Percentiles rank a stretch among this genome's conserved stretches.
These are phyloP conservation scores for Arremon aurantiirostris DNA, from an alignment of 2,797 vertebrate genomes.

Conservation along the genomic window DNA sequence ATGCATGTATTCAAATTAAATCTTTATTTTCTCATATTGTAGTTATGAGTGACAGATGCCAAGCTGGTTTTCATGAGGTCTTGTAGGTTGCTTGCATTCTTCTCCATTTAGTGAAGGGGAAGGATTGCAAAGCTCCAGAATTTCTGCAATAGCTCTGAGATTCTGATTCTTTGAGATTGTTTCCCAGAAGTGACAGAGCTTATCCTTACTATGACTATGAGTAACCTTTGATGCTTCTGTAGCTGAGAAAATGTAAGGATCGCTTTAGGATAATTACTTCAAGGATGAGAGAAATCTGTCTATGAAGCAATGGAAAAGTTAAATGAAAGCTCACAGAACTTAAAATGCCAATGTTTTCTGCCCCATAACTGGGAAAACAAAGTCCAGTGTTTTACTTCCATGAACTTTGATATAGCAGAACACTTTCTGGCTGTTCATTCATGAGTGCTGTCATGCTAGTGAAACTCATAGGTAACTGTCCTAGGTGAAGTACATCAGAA, in stretches of 20 bases:
- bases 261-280: not conserved
- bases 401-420: not conserved
- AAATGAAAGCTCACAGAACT: not conserved
- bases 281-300: not conserved
- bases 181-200: not conserved
- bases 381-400: not conserved
- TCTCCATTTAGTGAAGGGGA: not conserved
- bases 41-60: not conserved
- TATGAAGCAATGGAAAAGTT: not conserved
- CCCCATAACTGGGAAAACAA: not conserved
- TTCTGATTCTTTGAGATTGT: not conserved
- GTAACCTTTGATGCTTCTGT: not conserved
- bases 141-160: not conserved
- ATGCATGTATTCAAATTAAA: not conserved
- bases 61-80: not conserved
- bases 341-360: not conserved
- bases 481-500: not conserved
- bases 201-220: not conserved
- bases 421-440: not conserved
- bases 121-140: not conserved
- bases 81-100: not conserved
- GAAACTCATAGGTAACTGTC: not conserved
- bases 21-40: not conserved
- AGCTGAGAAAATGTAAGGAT: not conserved
- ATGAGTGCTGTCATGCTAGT: not conserved